Evolutionary conservation across 2,797 vertebrate genomes (phyloP).

Genomic region (Hemibagrus guttatus): DNA sequence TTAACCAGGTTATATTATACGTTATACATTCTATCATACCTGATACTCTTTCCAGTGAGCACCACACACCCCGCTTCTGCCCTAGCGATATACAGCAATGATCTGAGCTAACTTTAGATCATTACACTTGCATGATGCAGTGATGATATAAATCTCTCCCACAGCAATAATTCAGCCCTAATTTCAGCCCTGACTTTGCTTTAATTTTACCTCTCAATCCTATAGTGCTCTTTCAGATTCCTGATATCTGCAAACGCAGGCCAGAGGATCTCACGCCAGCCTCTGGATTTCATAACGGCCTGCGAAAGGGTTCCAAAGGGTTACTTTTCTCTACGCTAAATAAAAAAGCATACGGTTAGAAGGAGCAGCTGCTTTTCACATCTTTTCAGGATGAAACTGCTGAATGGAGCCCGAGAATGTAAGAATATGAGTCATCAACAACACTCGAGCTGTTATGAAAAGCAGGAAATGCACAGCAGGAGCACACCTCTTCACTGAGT

Average conservation of each 20-base stretch:
- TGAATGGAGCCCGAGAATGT: slow-evolving; percentile 45
- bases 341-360: slow-evolving; percentile 43
- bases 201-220: neutral
- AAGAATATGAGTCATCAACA: slow-evolving; percentile 56
- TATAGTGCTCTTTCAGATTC: neutral
- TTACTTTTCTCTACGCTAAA: slow-evolving; percentile 22
- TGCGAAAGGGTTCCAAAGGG: slow-evolving; percentile 45
- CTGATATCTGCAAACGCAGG: slow-evolving; percentile 16
- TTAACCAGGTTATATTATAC: neutral
- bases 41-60: neutral
- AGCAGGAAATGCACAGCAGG: slow-evolving; percentile 49
- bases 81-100: neutral
- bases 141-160: neutral
- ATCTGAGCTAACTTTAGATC: neutral
- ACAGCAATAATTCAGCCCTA: too few species aligned
- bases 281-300: slow-evolving; percentile 41
- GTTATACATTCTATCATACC: neutral
- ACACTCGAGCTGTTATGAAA: slow-evolving; percentile 54
- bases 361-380: slow-evolving; percentile 39
- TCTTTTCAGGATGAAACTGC: slow-evolving; percentile 38
- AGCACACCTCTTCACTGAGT: slow-evolving; percentile 48
- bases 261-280: slow-evolving; percentile 31
- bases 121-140: neutral
- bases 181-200: neutral
- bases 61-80: neutral